Evolutionary conservation across 2,113 vertebrate genomes (phyloP).

Genomic region (Micromys minutus): DNA sequence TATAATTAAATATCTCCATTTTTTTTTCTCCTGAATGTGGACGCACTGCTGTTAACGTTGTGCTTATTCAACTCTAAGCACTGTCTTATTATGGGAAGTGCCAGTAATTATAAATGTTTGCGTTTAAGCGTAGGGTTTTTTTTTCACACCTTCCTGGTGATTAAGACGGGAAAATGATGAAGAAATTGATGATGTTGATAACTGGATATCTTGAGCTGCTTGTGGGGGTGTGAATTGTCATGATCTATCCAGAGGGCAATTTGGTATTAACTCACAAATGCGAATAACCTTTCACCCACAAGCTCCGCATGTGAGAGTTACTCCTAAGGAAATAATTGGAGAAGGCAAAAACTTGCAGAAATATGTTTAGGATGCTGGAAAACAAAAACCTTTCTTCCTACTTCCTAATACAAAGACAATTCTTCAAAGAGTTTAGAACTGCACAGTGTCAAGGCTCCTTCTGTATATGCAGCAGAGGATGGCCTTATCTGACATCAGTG

Average conservation of each 20-base stretch:
- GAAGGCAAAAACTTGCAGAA: conserved; percentile 48
- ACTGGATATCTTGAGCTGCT: conserved; percentile 48
- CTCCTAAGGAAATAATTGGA: conserved; percentile 71
- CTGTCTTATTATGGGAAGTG: conserved; percentile 86
- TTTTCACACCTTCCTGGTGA: conserved; percentile 79
- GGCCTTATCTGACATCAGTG: too few relatives aligned
- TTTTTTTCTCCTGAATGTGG: conserved; percentile 85
- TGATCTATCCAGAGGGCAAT: conserved; percentile 59
- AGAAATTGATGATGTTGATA: conserved; percentile 67
- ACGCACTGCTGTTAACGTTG: conserved; percentile 83
- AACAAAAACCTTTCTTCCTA: conserved; percentile 18
- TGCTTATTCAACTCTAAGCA: conserved; percentile 83
- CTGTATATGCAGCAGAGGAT: too few relatives aligned
- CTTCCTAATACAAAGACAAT: conserved; percentile 2
- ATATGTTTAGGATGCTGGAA: conserved; percentile 2
- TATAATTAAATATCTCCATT: conserved; percentile 86
- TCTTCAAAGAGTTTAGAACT: neutral
- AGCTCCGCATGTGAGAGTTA: conserved; percentile 61
- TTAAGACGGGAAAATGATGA: conserved; percentile 71
- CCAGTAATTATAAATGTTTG: conserved; percentile 83
- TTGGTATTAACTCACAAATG: conserved; percentile 62
- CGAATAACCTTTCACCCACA: conserved; percentile 57
- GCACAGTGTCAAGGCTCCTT: neutral
- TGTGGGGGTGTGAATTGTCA: conserved; percentile 70
- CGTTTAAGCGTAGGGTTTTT: conserved; percentile 78